phyloP scores from a whole-genome alignment of 2,888 invertebrate species.

The Lasioglossum malachurum region DNA sequence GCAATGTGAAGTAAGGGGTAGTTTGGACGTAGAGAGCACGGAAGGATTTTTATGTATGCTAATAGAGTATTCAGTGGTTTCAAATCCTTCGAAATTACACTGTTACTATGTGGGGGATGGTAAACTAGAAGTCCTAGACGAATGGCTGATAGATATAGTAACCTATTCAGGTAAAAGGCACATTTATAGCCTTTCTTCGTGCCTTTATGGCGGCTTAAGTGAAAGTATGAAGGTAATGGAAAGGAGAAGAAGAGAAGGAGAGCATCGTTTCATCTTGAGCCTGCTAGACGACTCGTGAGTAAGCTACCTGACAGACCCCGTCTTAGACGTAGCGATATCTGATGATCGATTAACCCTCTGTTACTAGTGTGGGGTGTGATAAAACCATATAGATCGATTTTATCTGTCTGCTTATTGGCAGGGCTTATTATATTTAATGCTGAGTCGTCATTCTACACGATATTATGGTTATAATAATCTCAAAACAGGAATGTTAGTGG shows the following conservation, averaged over 20 bases:
- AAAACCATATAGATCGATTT: neutral
- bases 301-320: neutral
- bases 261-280: neutral
- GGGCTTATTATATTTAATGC: neutral
- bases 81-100: slow-evolving; percentile 1
- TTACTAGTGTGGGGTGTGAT: neutral
- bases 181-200: slow-evolving; percentile 8
- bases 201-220: slow-evolving; percentile 1
- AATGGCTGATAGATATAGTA: slow-evolving; percentile 2
- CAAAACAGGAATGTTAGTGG: neutral
- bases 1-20: neutral
- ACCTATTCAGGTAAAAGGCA: neutral
- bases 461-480: neutral
- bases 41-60: neutral
- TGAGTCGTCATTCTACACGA: neutral
- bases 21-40: neutral
- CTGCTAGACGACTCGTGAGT: neutral
- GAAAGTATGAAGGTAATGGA: neutral
- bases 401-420: neutral
- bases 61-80: neutral
- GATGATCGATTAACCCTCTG: neutral
- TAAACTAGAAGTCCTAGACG: neutral
- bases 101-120: neutral
- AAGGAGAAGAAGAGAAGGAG: neutral
- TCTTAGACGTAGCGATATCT: neutral